Conservation (phyloP, 2,797 vertebrate species). For the Setipinna tenuifilis region DNA sequence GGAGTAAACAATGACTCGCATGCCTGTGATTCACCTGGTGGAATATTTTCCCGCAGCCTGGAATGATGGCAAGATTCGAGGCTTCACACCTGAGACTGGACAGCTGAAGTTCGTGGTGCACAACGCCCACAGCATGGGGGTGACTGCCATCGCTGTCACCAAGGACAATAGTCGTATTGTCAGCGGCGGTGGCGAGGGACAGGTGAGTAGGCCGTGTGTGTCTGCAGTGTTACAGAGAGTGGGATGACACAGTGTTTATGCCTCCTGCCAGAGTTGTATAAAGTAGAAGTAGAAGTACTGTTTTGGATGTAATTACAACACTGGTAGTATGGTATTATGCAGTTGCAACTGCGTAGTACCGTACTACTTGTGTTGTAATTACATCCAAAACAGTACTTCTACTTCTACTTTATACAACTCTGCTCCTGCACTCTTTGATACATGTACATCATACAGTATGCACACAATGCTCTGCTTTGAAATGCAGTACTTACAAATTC, state of each 20-base stretch:
- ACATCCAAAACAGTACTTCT: too few species aligned
- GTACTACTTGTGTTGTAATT: too few species aligned
- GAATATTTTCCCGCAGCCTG: constrained; percentile 52
- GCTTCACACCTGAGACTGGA: constrained; percentile 67
- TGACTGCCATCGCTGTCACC: constrained; percentile 67
- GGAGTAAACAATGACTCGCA: background rate
- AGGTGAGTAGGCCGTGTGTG: background rate
- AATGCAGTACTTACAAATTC: background rate
- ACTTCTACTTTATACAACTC: too few species aligned
- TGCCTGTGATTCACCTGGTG: background rate
- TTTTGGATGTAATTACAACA: too few species aligned
- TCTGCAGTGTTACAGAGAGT: background rate
- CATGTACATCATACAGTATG: background rate
- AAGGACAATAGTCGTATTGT: constrained; percentile 68
- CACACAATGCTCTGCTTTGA: background rate
- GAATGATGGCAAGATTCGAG: constrained; percentile 70
- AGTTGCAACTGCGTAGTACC: too few species aligned
- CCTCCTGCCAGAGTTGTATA: too few species aligned
- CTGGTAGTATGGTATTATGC: too few species aligned
- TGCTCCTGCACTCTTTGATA: background rate
- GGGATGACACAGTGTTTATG: background rate
- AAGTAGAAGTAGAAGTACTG: too few species aligned
- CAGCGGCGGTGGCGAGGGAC: constrained; percentile 68
- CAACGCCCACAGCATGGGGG: constrained; percentile 67
- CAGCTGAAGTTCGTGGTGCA: constrained; percentile 61